A percentile compares a stretch with the other conserved stretches of the same genome.
phyloP scores from a whole-genome alignment of 2,113 vertebrate genomes.

The Salvelinus sp. region DNA sequence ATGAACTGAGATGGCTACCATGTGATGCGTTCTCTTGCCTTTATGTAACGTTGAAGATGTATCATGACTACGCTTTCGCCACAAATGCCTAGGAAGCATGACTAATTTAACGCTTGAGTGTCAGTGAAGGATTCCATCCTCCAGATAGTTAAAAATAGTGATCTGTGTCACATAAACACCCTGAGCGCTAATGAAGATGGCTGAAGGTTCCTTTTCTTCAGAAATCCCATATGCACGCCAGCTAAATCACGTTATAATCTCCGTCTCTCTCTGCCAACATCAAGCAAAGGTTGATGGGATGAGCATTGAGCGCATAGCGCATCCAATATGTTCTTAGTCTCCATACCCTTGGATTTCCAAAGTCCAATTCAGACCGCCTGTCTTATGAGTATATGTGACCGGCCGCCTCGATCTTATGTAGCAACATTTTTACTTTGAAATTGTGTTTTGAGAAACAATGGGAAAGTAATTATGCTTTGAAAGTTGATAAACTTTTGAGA shows the following conservation, averaged over 20 bases:
- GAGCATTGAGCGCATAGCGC: slow-evolving; percentile 57
- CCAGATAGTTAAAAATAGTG: slow-evolving; percentile 55
- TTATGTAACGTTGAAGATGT: slow-evolving; percentile 52
- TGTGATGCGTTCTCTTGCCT: slow-evolving; percentile 24
- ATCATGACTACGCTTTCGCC: slow-evolving; percentile 23
- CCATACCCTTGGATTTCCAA: slow-evolving; percentile 49
- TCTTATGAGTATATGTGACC: slow-evolving; percentile 29
- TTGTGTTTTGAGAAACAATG: no score
- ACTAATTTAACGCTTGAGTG: slow-evolving; percentile 45
- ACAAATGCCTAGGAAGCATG: slow-evolving; percentile 43
- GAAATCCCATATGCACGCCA: slow-evolving; percentile 65
- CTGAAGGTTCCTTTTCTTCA: slow-evolving; percentile 43
- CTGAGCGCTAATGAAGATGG: slow-evolving; percentile 61
- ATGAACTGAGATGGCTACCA: slow-evolving; percentile 58
- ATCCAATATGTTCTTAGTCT: slow-evolving; percentile 61
- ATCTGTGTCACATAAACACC: slow-evolving; percentile 40
- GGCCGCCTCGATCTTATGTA: no score
- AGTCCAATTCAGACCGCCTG: slow-evolving; percentile 33
- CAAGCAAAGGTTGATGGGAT: slow-evolving; percentile 63
- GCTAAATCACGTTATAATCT: slow-evolving; percentile 60
- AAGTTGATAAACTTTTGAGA: no score
- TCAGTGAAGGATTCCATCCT: slow-evolving; percentile 46
- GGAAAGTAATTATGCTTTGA: no score
- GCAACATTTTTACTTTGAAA: no score
- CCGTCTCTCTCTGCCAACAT: slow-evolving; percentile 42